Evolutionary conservation across 2,797 vertebrate species (phyloP).

Genomic region (Esox masquinongy): DNA sequence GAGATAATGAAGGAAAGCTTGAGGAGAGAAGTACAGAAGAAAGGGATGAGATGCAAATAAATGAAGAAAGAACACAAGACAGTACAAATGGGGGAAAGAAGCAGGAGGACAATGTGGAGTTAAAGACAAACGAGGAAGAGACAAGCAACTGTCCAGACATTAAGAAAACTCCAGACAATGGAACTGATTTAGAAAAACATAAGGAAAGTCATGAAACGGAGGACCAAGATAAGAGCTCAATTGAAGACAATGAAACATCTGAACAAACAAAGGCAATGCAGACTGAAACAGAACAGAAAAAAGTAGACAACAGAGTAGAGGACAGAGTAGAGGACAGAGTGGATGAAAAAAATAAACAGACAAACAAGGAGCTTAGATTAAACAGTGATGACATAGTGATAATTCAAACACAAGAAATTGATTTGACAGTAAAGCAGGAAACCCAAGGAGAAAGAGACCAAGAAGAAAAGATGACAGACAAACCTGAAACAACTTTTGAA

Average conservation of each 20-base stretch:
- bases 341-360: constrained; percentile 6
- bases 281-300: background rate
- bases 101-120: background rate
- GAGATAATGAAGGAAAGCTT: background rate
- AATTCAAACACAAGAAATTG: constrained; percentile 9
- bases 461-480: background rate
- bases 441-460: background rate
- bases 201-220: background rate
- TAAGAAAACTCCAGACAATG: background rate
- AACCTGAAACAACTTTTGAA: background rate
- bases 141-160: background rate
- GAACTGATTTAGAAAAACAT: background rate
- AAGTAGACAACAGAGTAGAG: no score
- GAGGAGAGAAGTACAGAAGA: constrained; percentile 4
- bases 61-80: background rate
- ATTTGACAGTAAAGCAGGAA: constrained; percentile 4
- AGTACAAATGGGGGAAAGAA: background rate
- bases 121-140: background rate
- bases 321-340: no score
- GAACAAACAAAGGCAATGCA: background rate
- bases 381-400: background rate
- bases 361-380: background rate
- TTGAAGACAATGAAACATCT: background rate
- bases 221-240: background rate
- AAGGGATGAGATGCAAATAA: background rate